Base-by-base conservation (phyloP, 2,888 invertebrate genomes). In the Meiosimyza decipiens region DNA sequence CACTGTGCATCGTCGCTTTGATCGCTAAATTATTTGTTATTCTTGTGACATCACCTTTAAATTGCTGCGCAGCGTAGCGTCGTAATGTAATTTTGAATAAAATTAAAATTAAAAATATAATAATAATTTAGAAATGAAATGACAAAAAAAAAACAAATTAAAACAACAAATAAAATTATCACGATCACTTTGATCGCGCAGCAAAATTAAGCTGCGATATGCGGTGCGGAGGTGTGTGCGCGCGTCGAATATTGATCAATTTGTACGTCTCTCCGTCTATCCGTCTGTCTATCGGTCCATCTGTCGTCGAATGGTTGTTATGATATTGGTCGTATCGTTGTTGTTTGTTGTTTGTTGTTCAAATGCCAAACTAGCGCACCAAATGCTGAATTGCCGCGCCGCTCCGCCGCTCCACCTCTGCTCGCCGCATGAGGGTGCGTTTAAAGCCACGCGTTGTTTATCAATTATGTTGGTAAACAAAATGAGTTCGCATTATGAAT, bases 401-500 rank as follows among this genome's bases (percentile, higher is more conserved):
- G 40, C 40, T 40, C 40, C 40, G 6, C 40, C 4, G 4, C 40
- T 40, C 40, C 40, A 7, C 40, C 40, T 40, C 40, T 9, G 9
- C 9, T 40, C 40, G 0, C 13, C 12, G 18, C 55, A 28, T 28
- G 50, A 68, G 57, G 69, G 69, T 69, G 69, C 69, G 69, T 69
- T 50, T 62, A 52, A 16, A 40, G 47, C 47, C 16, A 33, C 70
- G 70, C 28, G 52, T 28, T 70, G 70, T 70, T 70, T 70, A 73
- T 68, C 71, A 74, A 74, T 74, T 73, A 74, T 71, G 59, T 73
- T 74, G 64, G 67, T 73, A 73, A 73, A 73, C 73, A 73, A 73
- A 73, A 59, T 71, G 68, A 73, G 69, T 74, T 72, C 49, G 65
- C 71, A 63, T 71, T 74, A 69, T 72, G 74, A 74, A 74, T 74